Conservation (phyloP, 2,888 invertebrate genomes). For the Chesias legatella region DNA sequence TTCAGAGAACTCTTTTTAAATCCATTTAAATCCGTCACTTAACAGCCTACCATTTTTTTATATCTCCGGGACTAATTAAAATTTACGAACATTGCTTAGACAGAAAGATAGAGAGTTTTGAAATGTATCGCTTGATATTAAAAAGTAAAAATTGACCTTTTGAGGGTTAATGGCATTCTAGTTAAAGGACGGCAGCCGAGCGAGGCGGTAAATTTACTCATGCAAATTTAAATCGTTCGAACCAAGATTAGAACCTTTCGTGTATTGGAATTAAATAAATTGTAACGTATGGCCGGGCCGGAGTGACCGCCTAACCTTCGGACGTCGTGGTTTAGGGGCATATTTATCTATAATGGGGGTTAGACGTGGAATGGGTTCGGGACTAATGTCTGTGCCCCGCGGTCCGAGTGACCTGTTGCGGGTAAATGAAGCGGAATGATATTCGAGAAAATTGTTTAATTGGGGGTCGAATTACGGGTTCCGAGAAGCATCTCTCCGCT, state of each 20-base stretch:
- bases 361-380: conserved; percentile 64
- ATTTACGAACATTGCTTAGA: too few species aligned
- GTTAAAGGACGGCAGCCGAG: too few species aligned
- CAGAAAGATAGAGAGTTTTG: too few species aligned
- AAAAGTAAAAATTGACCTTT: too few species aligned
- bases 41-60: too few species aligned
- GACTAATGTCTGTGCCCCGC: conserved; percentile 68
- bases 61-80: too few species aligned
- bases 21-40: too few species aligned
- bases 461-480: conserved; percentile 71
- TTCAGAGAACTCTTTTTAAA: too few species aligned
- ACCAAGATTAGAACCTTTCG: conserved; percentile 46
- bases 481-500: conserved; percentile 43
- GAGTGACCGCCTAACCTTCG: conserved; percentile 53
- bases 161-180: too few species aligned
- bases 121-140: too few species aligned
- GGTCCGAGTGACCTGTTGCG: conserved; percentile 62
- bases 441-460: conserved; percentile 78
- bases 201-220: conserved; percentile 48
- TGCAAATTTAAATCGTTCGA: conserved; percentile 48
- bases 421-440: conserved; percentile 68
- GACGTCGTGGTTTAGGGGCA: conserved; percentile 68
- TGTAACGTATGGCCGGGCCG: conserved; percentile 51
- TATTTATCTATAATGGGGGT: conserved; percentile 75
- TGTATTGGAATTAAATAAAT: conserved; percentile 51